Base-by-base conservation (phyloP, 2,113 vertebrate genomes). In the Rhizomys pruinosus region DNA sequence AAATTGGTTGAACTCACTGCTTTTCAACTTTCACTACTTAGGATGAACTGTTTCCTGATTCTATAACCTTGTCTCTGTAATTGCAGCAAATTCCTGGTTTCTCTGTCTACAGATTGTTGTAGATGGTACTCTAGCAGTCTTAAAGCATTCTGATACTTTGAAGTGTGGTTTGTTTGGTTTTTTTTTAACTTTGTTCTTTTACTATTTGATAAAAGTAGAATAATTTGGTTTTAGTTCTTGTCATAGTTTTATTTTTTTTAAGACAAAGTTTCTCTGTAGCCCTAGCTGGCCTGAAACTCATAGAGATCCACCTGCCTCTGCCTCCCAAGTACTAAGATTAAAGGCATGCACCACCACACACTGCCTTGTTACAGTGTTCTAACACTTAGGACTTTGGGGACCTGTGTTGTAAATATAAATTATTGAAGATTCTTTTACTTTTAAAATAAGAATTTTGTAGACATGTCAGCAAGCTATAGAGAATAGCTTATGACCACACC, bases 21-120 rank as follows among this genome's bases (percentile, higher is more conserved):
- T 71, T 86, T 88, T 88, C 57, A 52, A 29, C 84, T 44, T 59
- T 93, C 69, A 25, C 29, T 91, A 6, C 61, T 37, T 57, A 66
- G 25, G 13, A 23, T 29, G 6, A 66, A 39, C 57, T 25, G 13
- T 37, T 74, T 73, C 27, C 55, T 86, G 61, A 22, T 84, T 87
- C 78, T 86, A 3, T 82, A 78, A 39, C 85, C 23, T 92, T 73
- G 61, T 76, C 39, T 29, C 91, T 7, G 9, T 34, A 84, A 66
- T 93, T 89, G 34, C 55, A 88, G 13, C 89, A 68, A 89, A 90
- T 89, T 29, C 80, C 17, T 68, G 10, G 1, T 74, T 87, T 69
- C 47, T 59, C 42, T 34, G 13, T 73, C 66, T 64, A 44, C 77
- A 42, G n/a, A 37, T 20, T 63, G 39, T 59, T 92, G 37, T 90